Evolutionary conservation across 2,888 invertebrate genomes (phyloP).

Genomic region (Capitulum mitella): DNA sequence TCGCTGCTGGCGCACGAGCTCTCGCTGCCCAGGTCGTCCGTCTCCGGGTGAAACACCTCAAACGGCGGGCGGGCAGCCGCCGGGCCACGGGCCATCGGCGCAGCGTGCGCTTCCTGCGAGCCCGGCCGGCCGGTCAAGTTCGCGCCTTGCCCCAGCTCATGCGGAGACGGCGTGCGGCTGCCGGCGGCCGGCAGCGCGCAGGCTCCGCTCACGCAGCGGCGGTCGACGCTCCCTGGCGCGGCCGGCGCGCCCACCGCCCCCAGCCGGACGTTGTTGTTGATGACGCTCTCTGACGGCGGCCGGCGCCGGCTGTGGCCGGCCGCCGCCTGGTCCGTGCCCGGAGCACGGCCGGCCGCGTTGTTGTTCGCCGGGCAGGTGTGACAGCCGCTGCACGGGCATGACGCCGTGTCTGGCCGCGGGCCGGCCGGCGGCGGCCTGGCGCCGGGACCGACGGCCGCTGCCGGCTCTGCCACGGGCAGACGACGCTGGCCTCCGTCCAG

Average conservation of each 20-base stretch:
- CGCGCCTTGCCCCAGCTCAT: slow-evolving; percentile 36
- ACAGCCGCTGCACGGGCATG: no score
- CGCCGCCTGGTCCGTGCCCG: no score
- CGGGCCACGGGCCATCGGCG: slow-evolving; percentile 38
- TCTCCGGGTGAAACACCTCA: slow-evolving; percentile 82
- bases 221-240: neutral
- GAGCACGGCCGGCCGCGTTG: neutral
- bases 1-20: slow-evolving; percentile 51
- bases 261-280: neutral
- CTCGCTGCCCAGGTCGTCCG: slow-evolving; percentile 82
- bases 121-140: slow-evolving; percentile 36
- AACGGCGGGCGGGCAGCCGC: slow-evolving; percentile 69
- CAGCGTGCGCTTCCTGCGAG: slow-evolving; percentile 27
- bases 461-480: no score
- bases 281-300: slow-evolving; percentile 6
- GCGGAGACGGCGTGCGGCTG: slow-evolving; percentile 34
- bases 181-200: slow-evolving; percentile 28
- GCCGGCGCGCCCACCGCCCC: neutral
- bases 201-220: neutral
- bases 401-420: no score
- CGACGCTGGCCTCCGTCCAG: no score
- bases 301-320: neutral
- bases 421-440: neutral
- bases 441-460: neutral
- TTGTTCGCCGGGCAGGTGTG: no score